phyloP scores from a whole-genome alignment of 35 echinoderm and acorn worm species.

The Acanthaster planci region DNA sequence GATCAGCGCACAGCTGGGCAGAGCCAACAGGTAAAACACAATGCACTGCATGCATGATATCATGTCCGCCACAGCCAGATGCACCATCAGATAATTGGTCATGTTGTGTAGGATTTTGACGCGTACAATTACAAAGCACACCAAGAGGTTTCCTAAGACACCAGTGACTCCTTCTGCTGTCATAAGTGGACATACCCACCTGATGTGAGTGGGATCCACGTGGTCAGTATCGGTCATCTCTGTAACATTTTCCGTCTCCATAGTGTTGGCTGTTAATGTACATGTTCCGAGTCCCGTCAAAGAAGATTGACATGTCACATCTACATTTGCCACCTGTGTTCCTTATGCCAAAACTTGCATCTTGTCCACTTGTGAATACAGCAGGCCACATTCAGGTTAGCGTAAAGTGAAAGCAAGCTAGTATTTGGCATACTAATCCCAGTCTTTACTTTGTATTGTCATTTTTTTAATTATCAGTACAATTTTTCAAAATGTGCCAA shows the following conservation, averaged over 20 bases:
- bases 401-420: too few relatives aligned
- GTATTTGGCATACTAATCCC: too few relatives aligned
- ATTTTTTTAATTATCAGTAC: too few relatives aligned
- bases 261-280: too few relatives aligned
- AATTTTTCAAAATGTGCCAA: too few relatives aligned
- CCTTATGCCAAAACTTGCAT: too few relatives aligned
- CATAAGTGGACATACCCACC: background rate
- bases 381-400: too few relatives aligned
- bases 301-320: too few relatives aligned
- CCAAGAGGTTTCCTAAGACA: background rate
- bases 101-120: conserved; percentile 4
- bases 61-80: conserved; percentile 3
- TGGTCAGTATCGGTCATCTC: background rate
- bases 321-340: too few relatives aligned
- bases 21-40: background rate
- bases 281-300: too few relatives aligned
- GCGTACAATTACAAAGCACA: background rate
- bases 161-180: background rate
- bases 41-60: background rate
- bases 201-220: background rate
- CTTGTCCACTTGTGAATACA: too few relatives aligned
- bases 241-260: background rate
- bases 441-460: too few relatives aligned
- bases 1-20: background rate
- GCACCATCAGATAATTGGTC: background rate